Base-by-base conservation (phyloP, 2,888 invertebrate genomes). In the Phania funesta region DNA sequence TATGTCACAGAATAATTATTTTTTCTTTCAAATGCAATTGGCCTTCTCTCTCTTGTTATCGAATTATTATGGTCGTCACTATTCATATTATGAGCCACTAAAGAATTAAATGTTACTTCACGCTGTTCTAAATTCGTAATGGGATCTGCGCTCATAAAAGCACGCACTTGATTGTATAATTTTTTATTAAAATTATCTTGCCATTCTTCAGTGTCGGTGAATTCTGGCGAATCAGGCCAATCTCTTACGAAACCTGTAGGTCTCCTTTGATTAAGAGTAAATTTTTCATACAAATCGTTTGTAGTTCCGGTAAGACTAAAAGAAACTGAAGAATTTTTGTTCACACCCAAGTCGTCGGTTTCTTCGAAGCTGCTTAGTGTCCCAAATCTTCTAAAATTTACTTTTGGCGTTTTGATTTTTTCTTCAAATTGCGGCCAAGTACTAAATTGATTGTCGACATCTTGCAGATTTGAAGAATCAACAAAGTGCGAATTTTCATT, bases 401-500 rank as follows among this genome's bases (percentile, higher is more conserved):
- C 70, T 65, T 71, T 56, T 9, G 78, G 78, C 0, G 56, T 78
- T 65, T 78, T 71, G 7, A 71, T 65, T 71, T 78, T 56, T 46
- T 78, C 78, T 8, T 64, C 56, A 58, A 65, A 71, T 41, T 78
- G 78, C 41, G 78, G 71, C 71, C 78, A 78, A 18, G 13, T 56
- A 6, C 0, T n/a, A 16, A 52, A 67, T n/a, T 76, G 67, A 52
- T 13, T 58, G 3, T 77, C 76, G 5, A 64, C 64, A 22, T 76
- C 67, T 20, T 5, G 9, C 2, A 46, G 26, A 48, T 38, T 56
- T 6, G 24, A n/a, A n/a, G 29, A 11, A 16, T 74, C 52, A 32
- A 64, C 22, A 24, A n/a, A 16, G 13, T 56, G 20, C 0, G 11
- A 3, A 38, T 22, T 35, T 6, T 11, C 41, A 41, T 54, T 52